A percentile compares a stretch with the other conserved stretches of the same genome.
Conservation (phyloP, 2,113 vertebrate genomes). For the Dolichallabes microphthalmus region DNA sequence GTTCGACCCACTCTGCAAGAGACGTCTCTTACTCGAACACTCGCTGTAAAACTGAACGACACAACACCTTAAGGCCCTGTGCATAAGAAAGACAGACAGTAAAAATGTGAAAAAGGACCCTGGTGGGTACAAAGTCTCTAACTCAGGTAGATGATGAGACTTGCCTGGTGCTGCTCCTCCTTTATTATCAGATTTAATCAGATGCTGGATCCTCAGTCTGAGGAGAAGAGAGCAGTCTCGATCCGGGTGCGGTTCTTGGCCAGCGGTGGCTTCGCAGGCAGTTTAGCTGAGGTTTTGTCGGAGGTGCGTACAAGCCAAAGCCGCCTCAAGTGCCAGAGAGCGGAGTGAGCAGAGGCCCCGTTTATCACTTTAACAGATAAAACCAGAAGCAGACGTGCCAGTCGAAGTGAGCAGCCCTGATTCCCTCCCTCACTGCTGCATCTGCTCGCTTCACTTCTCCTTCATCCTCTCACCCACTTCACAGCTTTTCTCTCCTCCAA, state of each 20-base stretch:
- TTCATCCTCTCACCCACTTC: slow-evolving; percentile 27
- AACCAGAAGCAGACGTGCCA: slow-evolving; percentile 30
- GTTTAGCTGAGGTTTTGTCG: slow-evolving; percentile 34
- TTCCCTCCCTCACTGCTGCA: slow-evolving; percentile 33
- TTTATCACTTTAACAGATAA: slow-evolving; percentile 27
- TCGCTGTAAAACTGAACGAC: slow-evolving; percentile 4
- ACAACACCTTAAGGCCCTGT: neutral
- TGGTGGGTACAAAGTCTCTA: slow-evolving; percentile 37
- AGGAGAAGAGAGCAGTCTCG: slow-evolving; percentile 31
- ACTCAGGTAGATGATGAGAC: slow-evolving; percentile 50
- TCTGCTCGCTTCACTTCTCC: slow-evolving; percentile 42
- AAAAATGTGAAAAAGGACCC: slow-evolving; percentile 43
- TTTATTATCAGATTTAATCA: slow-evolving; percentile 38
- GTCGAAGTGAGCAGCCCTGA: slow-evolving; percentile 34
- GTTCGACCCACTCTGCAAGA: neutral
- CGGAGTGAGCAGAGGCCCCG: slow-evolving; percentile 43
- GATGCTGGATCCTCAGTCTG: slow-evolving; percentile 44
- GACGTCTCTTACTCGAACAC: neutral
- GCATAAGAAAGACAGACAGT: slow-evolving; percentile 7
- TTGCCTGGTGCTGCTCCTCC: slow-evolving; percentile 51
- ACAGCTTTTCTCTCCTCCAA: slow-evolving; percentile 3
- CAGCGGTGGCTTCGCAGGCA: slow-evolving; percentile 37
- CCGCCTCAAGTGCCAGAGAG: slow-evolving; percentile 56
- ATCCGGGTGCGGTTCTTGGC: slow-evolving; percentile 43
- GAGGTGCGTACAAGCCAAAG: slow-evolving; percentile 52